These are phyloP conservation scores for Tympanuchus pallidicinctus DNA, from an alignment of 2,113 vertebrate genomes.

Conservation along the genomic window DNA sequence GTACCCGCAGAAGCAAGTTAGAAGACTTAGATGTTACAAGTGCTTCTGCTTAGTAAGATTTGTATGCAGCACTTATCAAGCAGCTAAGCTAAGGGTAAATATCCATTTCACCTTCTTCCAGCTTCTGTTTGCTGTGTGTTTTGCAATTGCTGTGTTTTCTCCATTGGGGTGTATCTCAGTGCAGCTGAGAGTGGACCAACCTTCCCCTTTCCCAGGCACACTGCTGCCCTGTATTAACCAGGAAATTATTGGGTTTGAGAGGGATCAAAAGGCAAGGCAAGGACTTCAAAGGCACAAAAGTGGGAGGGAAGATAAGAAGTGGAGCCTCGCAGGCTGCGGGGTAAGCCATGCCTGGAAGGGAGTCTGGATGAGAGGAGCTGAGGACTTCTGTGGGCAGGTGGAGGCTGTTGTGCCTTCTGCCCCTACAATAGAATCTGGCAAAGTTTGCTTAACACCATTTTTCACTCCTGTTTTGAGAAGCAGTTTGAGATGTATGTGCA, in stretches of 20 bases:
- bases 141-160: not conserved
- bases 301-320: constrained; percentile 29
- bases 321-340: constrained; percentile 13
- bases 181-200: not conserved
- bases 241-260: not conserved
- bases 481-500: accelerated
- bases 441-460: not conserved
- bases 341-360: not conserved
- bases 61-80: not conserved
- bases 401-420: not conserved
- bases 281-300: constrained; percentile 32
- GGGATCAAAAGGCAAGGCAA: constrained; percentile 18
- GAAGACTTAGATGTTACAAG: not conserved
- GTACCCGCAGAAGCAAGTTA: not conserved
- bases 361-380: not conserved
- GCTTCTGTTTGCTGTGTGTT: not conserved
- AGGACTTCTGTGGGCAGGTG: not conserved
- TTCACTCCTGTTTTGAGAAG: not conserved
- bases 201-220: not conserved
- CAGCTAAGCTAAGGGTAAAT: not conserved
- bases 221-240: not conserved
- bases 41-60: not conserved
- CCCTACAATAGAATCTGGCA: too few species aligned
- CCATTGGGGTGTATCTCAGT: not conserved
- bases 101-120: not conserved